Evolutionary conservation across 2,888 invertebrate genomes (phyloP), one percentile per base, ranked within the genome.

Genomic region (Gandaritis pyraliata): DNA sequence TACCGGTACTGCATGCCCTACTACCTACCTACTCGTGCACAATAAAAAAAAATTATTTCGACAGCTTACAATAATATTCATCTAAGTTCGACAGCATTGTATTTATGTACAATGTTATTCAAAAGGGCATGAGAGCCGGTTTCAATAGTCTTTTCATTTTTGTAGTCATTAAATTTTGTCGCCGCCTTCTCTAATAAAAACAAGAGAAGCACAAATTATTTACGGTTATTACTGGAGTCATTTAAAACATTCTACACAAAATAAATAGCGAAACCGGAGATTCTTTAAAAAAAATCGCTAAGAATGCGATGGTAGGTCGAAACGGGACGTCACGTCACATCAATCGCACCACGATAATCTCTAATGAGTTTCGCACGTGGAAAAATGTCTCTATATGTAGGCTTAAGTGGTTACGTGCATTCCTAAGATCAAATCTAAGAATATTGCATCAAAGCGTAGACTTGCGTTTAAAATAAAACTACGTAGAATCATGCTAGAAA

Each of bases 261-360:
- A 15, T 16, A 16, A 8, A 0, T 11, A 11, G 4, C 3, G 16
- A 16, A 43, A 43, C 16, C 11, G 11, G 7, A 36, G 5, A 16
- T 12, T 16, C 33, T 1, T 6, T 0, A 45, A 30, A 43, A 10
- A 10, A 53, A 46, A 2, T n/a, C 36, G 11, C n/a, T 15, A 38
- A 15, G 68, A 74, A 71, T 61, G 55, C 58, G 49, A 43, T 23
- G n/a, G 36, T 50, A 16, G 12, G 18, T 39, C 10, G 60, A 48
- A 56, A 15, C 64, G 69, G 64, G 64, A 33, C n/a, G 18, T 30
- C 68, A 61, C 68, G 70, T 71, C 63, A 70, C 13, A n/a, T 13
- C 8, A 13, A 67, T 74, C 71, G 56, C 39, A 67, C 65, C 66
- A 64, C 45, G 59, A 75, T 72, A 58, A 66, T 64, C 58, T 66